Conservation (phyloP, 2,888 invertebrate genomes). For the Ptilodon capucinus region DNA sequence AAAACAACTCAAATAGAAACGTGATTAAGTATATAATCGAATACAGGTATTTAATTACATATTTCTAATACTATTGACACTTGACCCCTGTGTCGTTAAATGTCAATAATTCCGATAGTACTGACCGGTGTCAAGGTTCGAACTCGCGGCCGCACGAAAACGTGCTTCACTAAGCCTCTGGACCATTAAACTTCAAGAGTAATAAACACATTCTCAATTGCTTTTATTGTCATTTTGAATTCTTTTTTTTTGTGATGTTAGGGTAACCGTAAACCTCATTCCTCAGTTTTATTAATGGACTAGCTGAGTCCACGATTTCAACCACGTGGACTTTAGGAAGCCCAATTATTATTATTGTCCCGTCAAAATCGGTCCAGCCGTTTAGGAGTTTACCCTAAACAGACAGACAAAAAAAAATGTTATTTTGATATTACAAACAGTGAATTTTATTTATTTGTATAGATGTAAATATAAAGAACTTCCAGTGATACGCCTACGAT, state of each 20-base stretch:
- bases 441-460: too few relatives aligned
- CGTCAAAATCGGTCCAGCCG: too few relatives aligned
- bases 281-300: not conserved
- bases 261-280: not conserved
- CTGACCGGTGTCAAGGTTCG: constrained; percentile 39
- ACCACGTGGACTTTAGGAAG: too few relatives aligned
- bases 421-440: too few relatives aligned
- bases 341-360: too few relatives aligned
- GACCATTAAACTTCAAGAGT: constrained; percentile 9
- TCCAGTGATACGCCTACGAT: constrained; percentile 7
- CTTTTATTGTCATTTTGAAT: not conserved
- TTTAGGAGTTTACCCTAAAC: too few relatives aligned
- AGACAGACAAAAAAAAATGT: too few relatives aligned
- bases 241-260: not conserved
- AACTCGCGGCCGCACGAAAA: constrained; percentile 18
- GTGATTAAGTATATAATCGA: not conserved
- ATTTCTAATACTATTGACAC: not conserved
- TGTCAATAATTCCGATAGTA: constrained; percentile 5
- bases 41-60: not conserved
- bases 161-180: constrained; percentile 14
- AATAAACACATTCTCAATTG: not conserved
- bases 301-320: too few relatives aligned
- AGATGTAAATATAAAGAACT: not conserved
- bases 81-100: constrained; percentile 6
- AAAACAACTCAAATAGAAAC: not conserved